Percentiles rank a stretch among this genome's conserved stretches.
Conservation (phyloP, 2,888 invertebrate species). For the Drepanosiphum platanoidis region DNA sequence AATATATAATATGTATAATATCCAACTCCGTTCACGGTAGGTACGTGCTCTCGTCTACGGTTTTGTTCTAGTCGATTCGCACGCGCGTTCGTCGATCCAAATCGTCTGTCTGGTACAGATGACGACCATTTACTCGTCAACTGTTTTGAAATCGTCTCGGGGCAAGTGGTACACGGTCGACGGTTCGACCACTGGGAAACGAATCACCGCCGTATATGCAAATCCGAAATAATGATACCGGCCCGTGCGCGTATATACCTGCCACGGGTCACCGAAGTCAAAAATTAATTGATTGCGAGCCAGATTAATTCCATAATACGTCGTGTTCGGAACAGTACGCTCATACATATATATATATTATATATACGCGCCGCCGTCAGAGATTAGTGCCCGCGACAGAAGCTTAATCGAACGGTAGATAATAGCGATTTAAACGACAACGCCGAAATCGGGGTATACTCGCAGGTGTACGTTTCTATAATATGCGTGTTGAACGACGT, state of each 20-base stretch:
- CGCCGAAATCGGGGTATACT: not conserved
- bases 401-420: conserved; percentile 32
- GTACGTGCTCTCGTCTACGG: not conserved
- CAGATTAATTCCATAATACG: conserved; percentile 23
- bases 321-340: not conserved
- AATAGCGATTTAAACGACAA: not conserved
- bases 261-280: conserved; percentile 11
- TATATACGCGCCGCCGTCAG: not conserved
- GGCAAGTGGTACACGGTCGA: conserved; percentile 16
- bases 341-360: not conserved
- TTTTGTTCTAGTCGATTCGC: conserved; percentile 11
- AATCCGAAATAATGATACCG: conserved; percentile 31
- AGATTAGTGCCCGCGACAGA: not conserved
- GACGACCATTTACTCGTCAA: conserved; percentile 34
- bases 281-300: conserved; percentile 24
- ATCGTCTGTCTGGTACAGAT: conserved; percentile 41
- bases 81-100: conserved; percentile 24
- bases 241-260: not conserved
- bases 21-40: too few species aligned
- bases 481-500: not conserved
- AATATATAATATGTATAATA: not conserved
- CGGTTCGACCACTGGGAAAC: not conserved
- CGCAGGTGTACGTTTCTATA: too few species aligned
- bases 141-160: conserved; percentile 32
- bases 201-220: conserved; percentile 1